Evolutionary conservation across 2,113 vertebrate genomes (phyloP), one percentile per base, ranked within the genome.

Genomic region (Nettapus auritus): DNA sequence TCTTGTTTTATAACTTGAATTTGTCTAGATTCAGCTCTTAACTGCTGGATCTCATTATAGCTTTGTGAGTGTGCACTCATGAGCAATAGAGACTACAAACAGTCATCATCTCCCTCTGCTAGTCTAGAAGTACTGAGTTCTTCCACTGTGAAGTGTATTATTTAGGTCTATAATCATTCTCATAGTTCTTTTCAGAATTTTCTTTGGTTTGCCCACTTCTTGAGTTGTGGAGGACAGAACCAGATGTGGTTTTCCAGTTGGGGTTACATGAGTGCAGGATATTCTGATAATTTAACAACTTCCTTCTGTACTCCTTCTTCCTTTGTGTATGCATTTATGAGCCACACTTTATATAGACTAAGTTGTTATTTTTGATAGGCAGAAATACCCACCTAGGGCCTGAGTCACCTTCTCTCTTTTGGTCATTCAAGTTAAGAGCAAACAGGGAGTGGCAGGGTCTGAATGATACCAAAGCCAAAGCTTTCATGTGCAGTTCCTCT

Each of bases 1-100:
- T 90, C 88, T 88, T 86, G 36, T 80, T 93, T 94, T 92, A 82
- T 84, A 68, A 81, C 62, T 88, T 87, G 81, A 68, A n/a, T 92
- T 90, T 87, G 86, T 95, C 90, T 94, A 64, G 77, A 68, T 90
- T 87, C 86, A 57, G 69, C 90, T 95, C 60, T 70, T 86, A 40
- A 18, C 42, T 70, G 63, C 93, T 96, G 95, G 86, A 89, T 94
- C 89, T 96, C 84, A 93, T 96, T 96, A 93, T 3, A 76, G 84
- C 52, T 84, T 66, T 79, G 56, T 33, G 21, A 90, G 86, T 28
- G 36, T 52, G 16, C 25, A 73, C 13, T 90, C 56, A 0, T 80
- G 29, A 64, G 69, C 55, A 40, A 28, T 19, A 60, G 46, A 60
- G 64, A 13, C 38, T 52, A 31, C 13, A 11, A 88, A 46, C 79